Evolutionary conservation across 2,797 vertebrate species (phyloP).

Genomic region (Euphonia xanthogaster): DNA sequence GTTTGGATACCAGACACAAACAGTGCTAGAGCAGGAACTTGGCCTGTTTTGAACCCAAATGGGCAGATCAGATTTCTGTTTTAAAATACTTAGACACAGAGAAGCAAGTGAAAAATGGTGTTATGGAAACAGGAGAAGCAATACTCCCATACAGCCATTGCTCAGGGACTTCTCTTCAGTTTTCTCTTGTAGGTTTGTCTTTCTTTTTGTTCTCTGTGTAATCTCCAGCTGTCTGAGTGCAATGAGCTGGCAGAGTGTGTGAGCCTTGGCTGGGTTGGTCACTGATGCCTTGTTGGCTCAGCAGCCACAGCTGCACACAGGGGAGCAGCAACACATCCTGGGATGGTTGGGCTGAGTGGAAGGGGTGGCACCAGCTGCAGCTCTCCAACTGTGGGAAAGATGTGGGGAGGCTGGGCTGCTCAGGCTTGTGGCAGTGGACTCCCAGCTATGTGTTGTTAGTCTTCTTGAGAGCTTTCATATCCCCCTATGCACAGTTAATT

Average conservation of each 20-base stretch:
- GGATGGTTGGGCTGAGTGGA: background rate
- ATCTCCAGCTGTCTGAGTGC: slow-evolving; percentile 28
- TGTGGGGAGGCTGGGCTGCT: background rate
- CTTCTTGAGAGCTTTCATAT: background rate
- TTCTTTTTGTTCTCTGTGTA: background rate
- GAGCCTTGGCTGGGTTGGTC: background rate
- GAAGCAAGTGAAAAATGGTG: background rate
- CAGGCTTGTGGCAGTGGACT: background rate
- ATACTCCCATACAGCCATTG: background rate
- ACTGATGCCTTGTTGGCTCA: background rate
- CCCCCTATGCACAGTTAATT: background rate
- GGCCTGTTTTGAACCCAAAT: slow-evolving; percentile 10
- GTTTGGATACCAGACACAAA: background rate
- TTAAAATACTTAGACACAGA: background rate
- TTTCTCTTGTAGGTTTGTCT: background rate
- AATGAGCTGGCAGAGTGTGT: background rate
- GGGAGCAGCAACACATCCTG: background rate
- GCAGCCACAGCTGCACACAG: background rate
- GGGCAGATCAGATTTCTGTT: slow-evolving; percentile 13
- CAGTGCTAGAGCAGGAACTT: background rate
- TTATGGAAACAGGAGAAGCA: slow-evolving; percentile 4
- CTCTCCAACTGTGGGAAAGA: background rate
- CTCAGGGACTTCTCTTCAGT: background rate
- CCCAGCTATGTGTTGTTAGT: background rate
- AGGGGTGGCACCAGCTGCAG: slow-evolving; percentile 22